Conservation (phyloP, 2,113 vertebrate species). For the Hippocampus comes region DNA sequence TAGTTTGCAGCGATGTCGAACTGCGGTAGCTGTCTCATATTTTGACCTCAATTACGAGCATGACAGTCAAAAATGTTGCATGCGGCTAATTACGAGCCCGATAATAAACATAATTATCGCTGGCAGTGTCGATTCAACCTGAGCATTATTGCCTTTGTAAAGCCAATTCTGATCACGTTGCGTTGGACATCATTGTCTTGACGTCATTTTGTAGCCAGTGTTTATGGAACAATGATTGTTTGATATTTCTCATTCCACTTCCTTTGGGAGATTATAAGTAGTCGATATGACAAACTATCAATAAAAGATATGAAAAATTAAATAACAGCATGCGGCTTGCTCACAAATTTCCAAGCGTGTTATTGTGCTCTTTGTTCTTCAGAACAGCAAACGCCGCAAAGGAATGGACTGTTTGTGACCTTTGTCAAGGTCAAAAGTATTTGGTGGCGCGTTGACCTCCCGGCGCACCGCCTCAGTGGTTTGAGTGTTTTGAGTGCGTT, state of each 20-base stretch:
- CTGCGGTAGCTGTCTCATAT: not conserved
- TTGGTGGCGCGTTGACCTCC: not conserved
- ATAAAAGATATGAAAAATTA: not conserved
- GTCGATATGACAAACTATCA: not conserved
- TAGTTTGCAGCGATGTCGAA: too few species aligned
- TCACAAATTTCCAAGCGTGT: not conserved
- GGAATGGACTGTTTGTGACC: slow-evolving; percentile 33
- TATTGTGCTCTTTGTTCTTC: not conserved
- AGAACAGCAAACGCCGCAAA: not conserved
- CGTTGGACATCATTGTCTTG: not conserved
- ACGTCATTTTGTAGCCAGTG: not conserved
- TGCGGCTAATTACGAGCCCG: not conserved
- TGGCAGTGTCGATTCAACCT: not conserved
- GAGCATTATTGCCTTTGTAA: not conserved
- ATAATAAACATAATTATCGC: not conserved
- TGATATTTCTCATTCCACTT: not conserved
- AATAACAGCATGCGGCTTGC: not conserved
- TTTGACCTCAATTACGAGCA: not conserved
- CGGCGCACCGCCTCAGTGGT: slow-evolving; percentile 10
- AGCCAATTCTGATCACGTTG: not conserved
- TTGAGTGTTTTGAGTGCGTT: slow-evolving; percentile 16
- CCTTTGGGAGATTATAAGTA: not conserved
- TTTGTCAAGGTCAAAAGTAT: slow-evolving; percentile 51
- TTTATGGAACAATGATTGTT: not conserved
- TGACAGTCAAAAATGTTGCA: not conserved